Conservation (phyloP, 2,888 invertebrate species). For the Apamea sordens region DNA sequence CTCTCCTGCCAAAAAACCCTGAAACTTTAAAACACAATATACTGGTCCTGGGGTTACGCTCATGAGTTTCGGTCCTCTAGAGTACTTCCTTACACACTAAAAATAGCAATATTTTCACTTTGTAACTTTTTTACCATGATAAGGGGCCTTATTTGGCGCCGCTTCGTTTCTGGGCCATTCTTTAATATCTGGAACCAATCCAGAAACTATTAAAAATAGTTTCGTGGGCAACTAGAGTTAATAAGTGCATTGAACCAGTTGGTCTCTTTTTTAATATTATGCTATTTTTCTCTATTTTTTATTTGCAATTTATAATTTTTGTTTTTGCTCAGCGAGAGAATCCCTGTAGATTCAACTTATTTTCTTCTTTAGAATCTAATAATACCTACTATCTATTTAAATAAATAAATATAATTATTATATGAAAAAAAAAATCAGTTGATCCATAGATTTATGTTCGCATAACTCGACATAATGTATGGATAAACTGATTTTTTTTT, state of each 20-base stretch:
- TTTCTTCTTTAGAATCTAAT: too few species aligned
- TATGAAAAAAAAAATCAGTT: too few species aligned
- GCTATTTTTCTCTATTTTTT: neutral
- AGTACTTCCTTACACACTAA: constrained; percentile 29
- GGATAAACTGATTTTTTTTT: too few species aligned
- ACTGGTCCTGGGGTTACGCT: neutral
- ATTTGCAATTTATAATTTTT: neutral
- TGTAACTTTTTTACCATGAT: constrained; percentile 35
- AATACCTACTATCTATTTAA: too few species aligned
- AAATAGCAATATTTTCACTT: constrained; percentile 58
- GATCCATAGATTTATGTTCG: too few species aligned
- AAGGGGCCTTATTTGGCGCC: constrained; percentile 63
- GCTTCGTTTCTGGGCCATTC: constrained; percentile 33
- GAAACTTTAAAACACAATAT: constrained; percentile 4
- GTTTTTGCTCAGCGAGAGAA: neutral
- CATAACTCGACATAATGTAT: too few species aligned
- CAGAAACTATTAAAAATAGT: constrained; percentile 60
- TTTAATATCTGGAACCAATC: constrained; percentile 63
- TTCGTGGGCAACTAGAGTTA: constrained; percentile 24
- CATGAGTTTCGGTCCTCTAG: neutral
- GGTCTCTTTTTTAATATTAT: neutral
- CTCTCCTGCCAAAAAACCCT: neutral
- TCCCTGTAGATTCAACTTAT: neutral
- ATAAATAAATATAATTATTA: too few species aligned
- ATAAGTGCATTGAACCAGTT: constrained; percentile 41